A percentile compares a stretch with the other conserved stretches of the same genome.
Conservation (phyloP, 1,140 invertebrate genomes). For the Bombus superbus region DNA sequence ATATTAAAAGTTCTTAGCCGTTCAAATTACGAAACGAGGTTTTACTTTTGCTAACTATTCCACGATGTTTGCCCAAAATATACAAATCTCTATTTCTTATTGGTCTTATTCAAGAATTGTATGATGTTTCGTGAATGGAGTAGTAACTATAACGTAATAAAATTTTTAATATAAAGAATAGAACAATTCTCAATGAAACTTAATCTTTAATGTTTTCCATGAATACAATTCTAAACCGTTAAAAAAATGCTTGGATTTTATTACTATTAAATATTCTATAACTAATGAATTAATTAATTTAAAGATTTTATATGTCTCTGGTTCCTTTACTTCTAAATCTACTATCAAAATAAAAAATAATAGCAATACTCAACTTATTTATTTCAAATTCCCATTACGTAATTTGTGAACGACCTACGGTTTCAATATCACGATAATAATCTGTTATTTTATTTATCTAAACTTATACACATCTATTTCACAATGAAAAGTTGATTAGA, state of each 20-base stretch:
- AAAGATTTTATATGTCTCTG: not conserved
- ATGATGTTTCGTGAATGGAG: not conserved
- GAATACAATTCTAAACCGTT: not conserved
- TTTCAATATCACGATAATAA: slow-evolving; percentile 38
- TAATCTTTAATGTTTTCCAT: not conserved
- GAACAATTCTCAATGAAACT: slow-evolving; percentile 11
- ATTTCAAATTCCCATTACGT: slow-evolving; percentile 57
- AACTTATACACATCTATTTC: slow-evolving; percentile 42
- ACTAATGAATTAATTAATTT: not conserved
- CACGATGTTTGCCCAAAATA: not conserved
- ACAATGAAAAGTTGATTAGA: slow-evolving; percentile 53
- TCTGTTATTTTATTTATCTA: slow-evolving; percentile 33
- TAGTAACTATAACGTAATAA: not conserved
- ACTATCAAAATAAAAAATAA: not conserved
- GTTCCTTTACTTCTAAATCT: slow-evolving; percentile 1
- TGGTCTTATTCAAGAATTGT: not conserved
- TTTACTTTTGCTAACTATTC: slow-evolving; percentile 19
- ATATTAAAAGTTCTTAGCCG: slow-evolving; percentile 61
- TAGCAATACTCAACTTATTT: not conserved
- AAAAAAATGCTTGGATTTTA: not conserved
- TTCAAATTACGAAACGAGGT: slow-evolving; percentile 70
- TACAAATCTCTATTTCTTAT: slow-evolving; percentile 11
- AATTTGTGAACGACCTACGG: slow-evolving; percentile 62
- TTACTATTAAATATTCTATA: not conserved
- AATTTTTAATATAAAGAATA: not conserved